Evolutionary conservation across 2,797 vertebrate species (phyloP).

Genomic region (Bradypus variegatus): DNA sequence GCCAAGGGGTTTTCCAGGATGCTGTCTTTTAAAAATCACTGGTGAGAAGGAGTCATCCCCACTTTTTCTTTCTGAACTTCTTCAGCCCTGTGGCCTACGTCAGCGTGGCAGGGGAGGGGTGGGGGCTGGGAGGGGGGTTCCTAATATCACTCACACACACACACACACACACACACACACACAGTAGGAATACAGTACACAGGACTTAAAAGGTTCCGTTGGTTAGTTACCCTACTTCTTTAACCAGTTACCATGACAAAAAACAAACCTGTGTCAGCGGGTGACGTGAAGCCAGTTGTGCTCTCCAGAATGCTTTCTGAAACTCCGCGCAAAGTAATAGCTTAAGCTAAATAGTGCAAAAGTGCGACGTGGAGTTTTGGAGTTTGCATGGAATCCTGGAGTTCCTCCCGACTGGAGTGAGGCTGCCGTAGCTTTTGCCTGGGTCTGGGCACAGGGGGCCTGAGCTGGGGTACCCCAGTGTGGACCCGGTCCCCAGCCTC

Average conservation of each 20-base stretch:
- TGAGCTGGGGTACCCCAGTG: background rate
- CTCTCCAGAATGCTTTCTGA: background rate
- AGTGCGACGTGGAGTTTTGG: background rate
- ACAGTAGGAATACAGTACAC: background rate
- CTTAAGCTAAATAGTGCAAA: too few relatives aligned
- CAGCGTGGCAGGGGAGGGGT: background rate
- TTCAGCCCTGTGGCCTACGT: background rate
- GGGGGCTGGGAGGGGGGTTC: too few relatives aligned
- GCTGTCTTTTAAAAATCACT: background rate
- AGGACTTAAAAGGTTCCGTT: background rate
- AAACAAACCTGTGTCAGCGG: background rate
- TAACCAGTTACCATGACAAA: background rate
- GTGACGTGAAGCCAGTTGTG: background rate
- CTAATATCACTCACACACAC: accelerated
- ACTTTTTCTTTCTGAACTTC: background rate
- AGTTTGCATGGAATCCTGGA: background rate
- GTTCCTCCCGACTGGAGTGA: background rate
- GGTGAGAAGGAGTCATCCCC: background rate
- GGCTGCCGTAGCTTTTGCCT: too few relatives aligned
- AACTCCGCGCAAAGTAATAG: background rate
- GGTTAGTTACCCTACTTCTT: background rate
- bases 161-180: accelerated
- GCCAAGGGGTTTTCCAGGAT: background rate
- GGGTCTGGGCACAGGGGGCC: background rate
- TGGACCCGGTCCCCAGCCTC: background rate